phyloP scores from a whole-genome alignment of 1,140 invertebrate species.

The Globodera rostochiensis region DNA sequence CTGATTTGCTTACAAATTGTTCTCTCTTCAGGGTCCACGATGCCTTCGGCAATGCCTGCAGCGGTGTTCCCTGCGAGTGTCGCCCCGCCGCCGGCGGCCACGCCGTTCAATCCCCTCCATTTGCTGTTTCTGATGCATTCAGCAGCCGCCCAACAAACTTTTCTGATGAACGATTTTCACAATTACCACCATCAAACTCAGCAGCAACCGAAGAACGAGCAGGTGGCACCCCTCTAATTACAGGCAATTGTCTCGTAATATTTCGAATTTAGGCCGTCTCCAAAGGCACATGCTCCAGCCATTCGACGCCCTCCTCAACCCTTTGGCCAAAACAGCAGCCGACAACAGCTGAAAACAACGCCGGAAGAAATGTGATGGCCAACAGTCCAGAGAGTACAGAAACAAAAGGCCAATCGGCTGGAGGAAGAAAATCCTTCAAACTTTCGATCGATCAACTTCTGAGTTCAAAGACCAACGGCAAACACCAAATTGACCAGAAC shows the following conservation, averaged over 20 bases:
- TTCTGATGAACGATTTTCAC: constrained; percentile 8
- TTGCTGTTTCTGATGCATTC: constrained; percentile 36
- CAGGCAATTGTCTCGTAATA: too few relatives aligned
- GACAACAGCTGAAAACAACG: background rate
- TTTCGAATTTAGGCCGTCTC: background rate
- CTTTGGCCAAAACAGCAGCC: constrained; percentile 5
- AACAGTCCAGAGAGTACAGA: background rate
- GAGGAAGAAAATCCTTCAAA: constrained; percentile 7
- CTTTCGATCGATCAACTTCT: constrained; percentile 43
- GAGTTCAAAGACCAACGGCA: constrained; percentile 29
- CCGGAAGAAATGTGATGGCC: background rate
- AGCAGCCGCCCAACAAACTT: constrained; percentile 12
- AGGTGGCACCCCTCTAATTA: background rate
- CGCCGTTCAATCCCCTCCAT: constrained; percentile 39
- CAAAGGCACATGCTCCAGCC: background rate
- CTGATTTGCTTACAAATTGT: background rate
- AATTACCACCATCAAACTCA: background rate
- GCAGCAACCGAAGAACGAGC: too few relatives aligned
- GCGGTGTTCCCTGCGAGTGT: background rate
- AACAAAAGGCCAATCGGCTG: background rate
- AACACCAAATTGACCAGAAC: background rate
- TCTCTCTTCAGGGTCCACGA: background rate
- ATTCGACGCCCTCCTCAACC: background rate
- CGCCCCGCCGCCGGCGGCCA: background rate
- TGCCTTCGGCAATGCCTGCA: constrained; percentile 3